These are phyloP conservation scores for Caenorhabditis latens DNA, from an alignment of 1,140 invertebrate genomes.

Conservation along the genomic window DNA sequence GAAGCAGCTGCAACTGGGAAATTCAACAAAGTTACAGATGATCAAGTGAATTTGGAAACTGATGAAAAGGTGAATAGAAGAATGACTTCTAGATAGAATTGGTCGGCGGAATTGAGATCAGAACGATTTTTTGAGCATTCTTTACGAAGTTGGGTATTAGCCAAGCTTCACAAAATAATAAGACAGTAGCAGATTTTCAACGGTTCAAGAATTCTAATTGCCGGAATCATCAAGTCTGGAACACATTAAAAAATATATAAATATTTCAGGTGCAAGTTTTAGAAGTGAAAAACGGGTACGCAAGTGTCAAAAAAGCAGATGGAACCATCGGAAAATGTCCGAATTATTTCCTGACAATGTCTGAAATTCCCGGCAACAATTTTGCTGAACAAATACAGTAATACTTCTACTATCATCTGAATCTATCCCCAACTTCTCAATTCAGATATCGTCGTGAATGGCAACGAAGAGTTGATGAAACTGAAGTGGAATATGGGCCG, in stretches of 20 bases:
- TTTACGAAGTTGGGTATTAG: too few relatives aligned
- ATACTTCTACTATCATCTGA: background rate
- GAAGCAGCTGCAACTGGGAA: slow-evolving; percentile 23
- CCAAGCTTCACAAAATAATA: too few relatives aligned
- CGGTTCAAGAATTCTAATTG: too few relatives aligned
- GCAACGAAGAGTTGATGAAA: slow-evolving; percentile 32
- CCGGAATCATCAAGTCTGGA: too few relatives aligned
- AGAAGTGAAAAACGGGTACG: slow-evolving; percentile 25
- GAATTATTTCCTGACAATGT: slow-evolving; percentile 24
- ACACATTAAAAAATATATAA: background rate
- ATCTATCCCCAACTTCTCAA: background rate
- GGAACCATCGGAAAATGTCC: slow-evolving; percentile 53
- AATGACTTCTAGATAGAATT: background rate
- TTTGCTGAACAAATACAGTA: slow-evolving; percentile 60
- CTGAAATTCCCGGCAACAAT: slow-evolving; percentile 41
- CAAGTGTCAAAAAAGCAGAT: slow-evolving; percentile 30
- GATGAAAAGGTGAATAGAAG: slow-evolving; percentile 49
- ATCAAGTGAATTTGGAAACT: slow-evolving; percentile 2
- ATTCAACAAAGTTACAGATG: slow-evolving; percentile 16
- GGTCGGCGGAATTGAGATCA: too few relatives aligned
- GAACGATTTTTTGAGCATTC: too few relatives aligned
- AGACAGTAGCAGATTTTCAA: too few relatives aligned
- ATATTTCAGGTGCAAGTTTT: slow-evolving; percentile 47
- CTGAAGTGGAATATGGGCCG: background rate
- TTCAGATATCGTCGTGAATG: slow-evolving; percentile 57